Percentiles rank a stretch among this genome's conserved stretches.
phyloP scores from a whole-genome alignment of 2,888 invertebrate species.

The Spatulosminthurus flaviceps region DNA sequence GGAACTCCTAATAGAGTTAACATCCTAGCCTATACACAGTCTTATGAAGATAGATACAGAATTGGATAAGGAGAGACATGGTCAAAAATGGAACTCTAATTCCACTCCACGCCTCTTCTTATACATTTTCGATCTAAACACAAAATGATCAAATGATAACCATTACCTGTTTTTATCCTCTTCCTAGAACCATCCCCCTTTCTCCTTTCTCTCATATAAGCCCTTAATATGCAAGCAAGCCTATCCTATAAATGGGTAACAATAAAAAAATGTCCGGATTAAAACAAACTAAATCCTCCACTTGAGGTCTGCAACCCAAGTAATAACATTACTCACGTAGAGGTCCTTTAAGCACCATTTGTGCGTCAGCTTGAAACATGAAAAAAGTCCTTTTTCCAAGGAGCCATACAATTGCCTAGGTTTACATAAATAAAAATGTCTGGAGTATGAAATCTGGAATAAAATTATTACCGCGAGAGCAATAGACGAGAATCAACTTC shows the following conservation, averaged over 20 bases:
- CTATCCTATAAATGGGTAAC: not conserved
- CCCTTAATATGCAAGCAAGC: too few species aligned
- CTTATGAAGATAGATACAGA: not conserved
- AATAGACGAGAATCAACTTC: slow-evolving; percentile 16
- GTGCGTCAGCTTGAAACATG: not conserved
- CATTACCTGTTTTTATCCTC: slow-evolving; percentile 41
- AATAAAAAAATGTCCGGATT: too few species aligned
- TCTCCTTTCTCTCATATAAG: not conserved
- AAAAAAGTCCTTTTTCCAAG: not conserved
- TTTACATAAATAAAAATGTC: slow-evolving; percentile 8
- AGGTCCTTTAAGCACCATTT: not conserved
- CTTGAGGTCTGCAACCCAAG: too few species aligned
- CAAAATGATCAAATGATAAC: slow-evolving; percentile 42
- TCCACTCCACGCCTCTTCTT: slow-evolving; percentile 40
- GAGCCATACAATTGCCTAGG: not conserved
- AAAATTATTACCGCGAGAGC: not conserved
- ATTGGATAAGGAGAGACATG: slow-evolving; percentile 28
- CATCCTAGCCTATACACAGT: not conserved
- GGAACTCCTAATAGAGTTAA: slow-evolving; percentile 33
- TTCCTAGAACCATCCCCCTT: not conserved
- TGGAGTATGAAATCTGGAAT: slow-evolving; percentile 14
- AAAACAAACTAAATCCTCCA: too few species aligned
- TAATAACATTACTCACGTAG: too few species aligned
- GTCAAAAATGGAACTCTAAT: slow-evolving; percentile 45
- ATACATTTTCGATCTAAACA: slow-evolving; percentile 29